These are phyloP conservation scores for Neostethus bicornis DNA, from an alignment of 2,797 vertebrate genomes.

Conservation along the genomic window DNA sequence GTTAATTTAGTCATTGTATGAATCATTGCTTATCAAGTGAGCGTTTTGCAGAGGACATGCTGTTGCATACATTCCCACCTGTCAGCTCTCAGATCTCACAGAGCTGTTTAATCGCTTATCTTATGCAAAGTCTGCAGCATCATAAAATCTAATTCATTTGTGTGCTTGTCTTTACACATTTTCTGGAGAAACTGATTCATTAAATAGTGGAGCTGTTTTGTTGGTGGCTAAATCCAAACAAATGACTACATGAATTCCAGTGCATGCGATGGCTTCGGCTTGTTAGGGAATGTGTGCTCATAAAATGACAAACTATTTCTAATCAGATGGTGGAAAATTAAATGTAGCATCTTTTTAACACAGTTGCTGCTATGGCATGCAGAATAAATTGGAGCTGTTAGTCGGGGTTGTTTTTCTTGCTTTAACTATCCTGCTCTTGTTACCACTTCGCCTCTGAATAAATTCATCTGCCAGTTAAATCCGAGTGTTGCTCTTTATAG, in stretches of 20 bases:
- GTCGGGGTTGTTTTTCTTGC: conserved; percentile 1
- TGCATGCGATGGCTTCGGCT: background rate
- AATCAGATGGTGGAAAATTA: background rate
- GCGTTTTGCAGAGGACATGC: conserved; percentile 8
- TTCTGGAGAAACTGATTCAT: conserved; percentile 48
- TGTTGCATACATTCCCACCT: conserved; percentile 27
- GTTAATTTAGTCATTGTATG: conserved; percentile 14
- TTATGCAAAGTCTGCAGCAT: conserved; percentile 48
- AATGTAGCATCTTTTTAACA: too few relatives aligned
- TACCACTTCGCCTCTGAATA: conserved; percentile 35
- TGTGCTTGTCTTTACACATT: conserved; percentile 54
- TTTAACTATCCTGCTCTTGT: conserved; percentile 3
- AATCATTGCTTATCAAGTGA: conserved; percentile 22
- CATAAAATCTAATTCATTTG: conserved; percentile 48
- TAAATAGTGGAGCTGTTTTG: conserved; percentile 29
- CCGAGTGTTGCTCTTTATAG: conserved; percentile 66
- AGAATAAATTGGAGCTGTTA: background rate
- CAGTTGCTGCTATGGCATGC: too few relatives aligned
- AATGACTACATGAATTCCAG: conserved; percentile 4
- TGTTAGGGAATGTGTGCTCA: background rate
- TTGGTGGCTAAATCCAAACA: conserved; percentile 22
- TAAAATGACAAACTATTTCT: background rate
- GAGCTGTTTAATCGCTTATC: conserved; percentile 47
- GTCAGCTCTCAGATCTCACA: conserved; percentile 19
- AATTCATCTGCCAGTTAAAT: conserved; percentile 63